Base-by-base conservation (phyloP, 2,888 invertebrate species). In the Synanthedon vespiformis region DNA sequence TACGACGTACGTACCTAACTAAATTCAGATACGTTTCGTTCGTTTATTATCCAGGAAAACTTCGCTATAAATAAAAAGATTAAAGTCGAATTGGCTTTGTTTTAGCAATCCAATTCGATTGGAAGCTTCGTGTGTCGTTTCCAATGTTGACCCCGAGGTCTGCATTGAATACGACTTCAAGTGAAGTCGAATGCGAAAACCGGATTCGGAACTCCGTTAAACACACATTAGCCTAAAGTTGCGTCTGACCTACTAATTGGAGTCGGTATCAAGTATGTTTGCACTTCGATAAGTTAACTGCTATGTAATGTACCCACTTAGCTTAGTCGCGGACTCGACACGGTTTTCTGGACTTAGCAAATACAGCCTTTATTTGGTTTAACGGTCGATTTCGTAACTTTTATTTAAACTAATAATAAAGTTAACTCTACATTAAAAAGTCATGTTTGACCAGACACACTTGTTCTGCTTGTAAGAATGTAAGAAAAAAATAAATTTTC, bases 131-230 rank as follows among this genome's bases (percentile, higher is more conserved):
- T 10, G 10, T 34, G 34, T 34, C 34, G 34, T 8, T 34, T 34
- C 10, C 34, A 34, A 34, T 34, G 34, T 34, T 34, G 34, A 34
- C 34, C 27, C 34, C 10, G 34, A 10, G 34, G 34, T 34, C 34
- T 34, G 34, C 34, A 34, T 34, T 34, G 34, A 34, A 34, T 34
- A n/a, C 49, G 16, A 34, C 48, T 16, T 16, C 16, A 48, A 12
- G 13, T 16, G 48, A 48, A 48, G 16, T 16, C 16, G 48, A 13
- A 48, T 16, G 16, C 44, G 14, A 44, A 44, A 44, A 44, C 44
- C 44, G 44, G 44, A 44, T 44, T 44, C 13, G 44, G n/a, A 12
- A 44, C 44, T 77, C 85, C 83, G 84, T 85, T 84, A 85, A 80
- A 66, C 64, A 72, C 60, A 77, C 72, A 68, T 74, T 68, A 68